Conservation (phyloP, 1,140 invertebrate genomes). For the Archivesica marissinica region DNA sequence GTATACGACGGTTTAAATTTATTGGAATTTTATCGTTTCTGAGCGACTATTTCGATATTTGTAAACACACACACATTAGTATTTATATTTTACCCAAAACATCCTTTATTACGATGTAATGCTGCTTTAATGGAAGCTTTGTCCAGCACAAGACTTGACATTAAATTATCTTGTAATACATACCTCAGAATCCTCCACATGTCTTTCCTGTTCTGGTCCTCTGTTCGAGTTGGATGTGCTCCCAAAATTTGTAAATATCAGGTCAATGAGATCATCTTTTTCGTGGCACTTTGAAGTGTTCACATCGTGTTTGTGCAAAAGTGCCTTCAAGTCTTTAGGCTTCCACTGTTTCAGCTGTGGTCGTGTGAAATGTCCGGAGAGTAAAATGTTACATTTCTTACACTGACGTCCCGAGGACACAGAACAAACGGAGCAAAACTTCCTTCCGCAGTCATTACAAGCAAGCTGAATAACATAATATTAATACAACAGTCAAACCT, state of each 20-base stretch:
- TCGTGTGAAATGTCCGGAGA: slow-evolving; percentile 76
- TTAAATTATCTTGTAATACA: background rate
- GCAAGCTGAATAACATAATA: slow-evolving; percentile 76
- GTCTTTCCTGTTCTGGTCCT: background rate
- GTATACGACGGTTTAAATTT: no score
- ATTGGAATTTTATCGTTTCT: no score
- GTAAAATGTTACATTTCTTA: slow-evolving; percentile 77
- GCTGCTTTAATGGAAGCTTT: no score
- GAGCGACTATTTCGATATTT: no score
- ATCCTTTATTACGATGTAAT: no score
- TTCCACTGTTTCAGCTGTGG: slow-evolving; percentile 79
- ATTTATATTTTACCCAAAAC: no score
- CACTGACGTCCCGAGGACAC: slow-evolving; percentile 72
- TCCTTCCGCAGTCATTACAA: slow-evolving; percentile 78
- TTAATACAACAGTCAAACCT: background rate
- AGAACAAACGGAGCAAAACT: slow-evolving; percentile 79
- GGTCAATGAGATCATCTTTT: slow-evolving; percentile 82
- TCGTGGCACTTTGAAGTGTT: slow-evolving; percentile 79
- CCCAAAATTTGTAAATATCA: slow-evolving; percentile 77
- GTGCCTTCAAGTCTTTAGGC: slow-evolving; percentile 80
- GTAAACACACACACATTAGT: no score
- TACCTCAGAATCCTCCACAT: background rate
- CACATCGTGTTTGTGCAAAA: slow-evolving; percentile 78
- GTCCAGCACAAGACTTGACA: no score
- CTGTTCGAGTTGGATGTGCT: slow-evolving; percentile 36